Percentiles rank a stretch among this genome's conserved stretches.
These are phyloP conservation scores for Lucilia sericata DNA, from an alignment of 1,140 invertebrate species.

Conservation along the genomic window DNA sequence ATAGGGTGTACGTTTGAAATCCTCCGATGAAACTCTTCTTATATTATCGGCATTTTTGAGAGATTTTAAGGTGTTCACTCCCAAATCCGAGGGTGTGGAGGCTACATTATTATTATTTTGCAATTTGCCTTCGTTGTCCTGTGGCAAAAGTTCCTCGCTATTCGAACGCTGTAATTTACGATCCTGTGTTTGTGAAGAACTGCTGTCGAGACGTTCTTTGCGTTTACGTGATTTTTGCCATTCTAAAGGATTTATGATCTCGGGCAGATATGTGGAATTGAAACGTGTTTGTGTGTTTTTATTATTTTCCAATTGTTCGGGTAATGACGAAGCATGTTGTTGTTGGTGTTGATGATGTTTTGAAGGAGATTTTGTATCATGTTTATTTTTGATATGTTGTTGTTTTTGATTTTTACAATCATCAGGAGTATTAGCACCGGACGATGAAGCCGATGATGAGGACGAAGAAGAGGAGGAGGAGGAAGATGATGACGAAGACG, in stretches of 20 bases:
- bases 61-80: slow-evolving; percentile 36
- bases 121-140: slow-evolving; percentile 46
- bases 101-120: slow-evolving; percentile 62
- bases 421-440: slow-evolving; percentile 47
- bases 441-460: slow-evolving; percentile 43
- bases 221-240: slow-evolving; percentile 74
- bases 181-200: slow-evolving; percentile 75
- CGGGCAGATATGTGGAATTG: slow-evolving; percentile 65
- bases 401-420: slow-evolving; percentile 17
- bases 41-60: slow-evolving; percentile 55
- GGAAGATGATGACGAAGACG: slow-evolving; percentile 52
- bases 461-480: slow-evolving; percentile 52
- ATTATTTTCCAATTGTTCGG: slow-evolving; percentile 50
- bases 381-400: slow-evolving; percentile 43
- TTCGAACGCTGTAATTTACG: slow-evolving; percentile 82
- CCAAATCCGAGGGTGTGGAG: slow-evolving; percentile 66
- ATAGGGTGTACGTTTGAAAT: slow-evolving; percentile 59
- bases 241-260: slow-evolving; percentile 64
- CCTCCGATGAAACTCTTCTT: slow-evolving; percentile 63
- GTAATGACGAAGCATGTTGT: slow-evolving; percentile 41
- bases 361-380: slow-evolving; percentile 46
- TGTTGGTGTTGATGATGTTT: slow-evolving; percentile 42
- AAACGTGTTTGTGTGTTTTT: slow-evolving; percentile 62
- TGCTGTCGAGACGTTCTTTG: slow-evolving; percentile 80
- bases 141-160: slow-evolving; percentile 74